Evolutionary conservation across 2,888 invertebrate genomes (phyloP), one percentile per base, ranked within the genome.

Genomic region (Metopia argyrocephala): DNA sequence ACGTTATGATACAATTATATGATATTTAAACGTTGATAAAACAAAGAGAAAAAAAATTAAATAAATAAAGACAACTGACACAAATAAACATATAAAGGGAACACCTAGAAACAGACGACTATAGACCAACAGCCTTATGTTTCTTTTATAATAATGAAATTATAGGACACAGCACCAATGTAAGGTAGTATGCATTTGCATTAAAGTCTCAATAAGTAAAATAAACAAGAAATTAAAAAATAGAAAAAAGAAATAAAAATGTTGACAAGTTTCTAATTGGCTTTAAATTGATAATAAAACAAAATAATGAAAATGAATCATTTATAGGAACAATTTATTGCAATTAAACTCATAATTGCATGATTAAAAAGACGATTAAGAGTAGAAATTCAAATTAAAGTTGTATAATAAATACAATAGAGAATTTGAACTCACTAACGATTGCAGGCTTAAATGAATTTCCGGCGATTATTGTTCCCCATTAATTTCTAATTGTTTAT

Each of bases 11-110:
- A n/a, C n/a, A n/a, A 64, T 57, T 64, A 64, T n/a, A 64, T 46
- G 46, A 74, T 65, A 50, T 48, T 74, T 74, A 74, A 66, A 59
- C 65, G 65, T 74, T 57, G 21, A 15, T 50, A 28, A 12, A 25
- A 48, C 25, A 46, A 46, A 64, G 7, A 12, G 38, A 18, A 28
- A 50, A 15, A 69, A 48, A 50, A 9, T 23, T 23, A 50, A 5
- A 50, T n/a, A n/a, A n/a, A n/a, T n/a, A 28, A 73, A 15, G 20
- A 45, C 27, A 45, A 54, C 61, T 7, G 12, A 31, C 2, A 12
- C 3, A 31, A 9, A 0, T 31, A 31, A 9, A 12, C 9, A 12
- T 31, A 45, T 62, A 45, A 38, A 9, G 15, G 15, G 12, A 38
- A 38, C 38, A 38, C 38, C 38, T 38, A 38, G 38, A 38, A 38